Base-by-base conservation (phyloP, 2,113 vertebrate species). In the Chunga burmeisteri region DNA sequence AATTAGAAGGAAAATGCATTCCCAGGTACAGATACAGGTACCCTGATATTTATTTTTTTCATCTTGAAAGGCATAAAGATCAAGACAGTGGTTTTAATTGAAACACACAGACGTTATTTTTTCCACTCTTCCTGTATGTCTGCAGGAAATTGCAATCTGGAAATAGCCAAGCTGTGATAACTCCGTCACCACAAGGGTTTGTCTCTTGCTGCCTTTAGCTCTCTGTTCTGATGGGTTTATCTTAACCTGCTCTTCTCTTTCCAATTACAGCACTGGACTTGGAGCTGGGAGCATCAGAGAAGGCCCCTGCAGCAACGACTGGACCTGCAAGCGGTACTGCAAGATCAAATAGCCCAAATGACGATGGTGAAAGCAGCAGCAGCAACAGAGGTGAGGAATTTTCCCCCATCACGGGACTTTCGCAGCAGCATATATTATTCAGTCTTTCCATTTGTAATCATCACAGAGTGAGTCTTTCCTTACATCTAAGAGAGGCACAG, bases 271-370 rank as follows among this genome's bases (percentile, higher is more conserved):
- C 0, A 0, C 72, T 88, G 83, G 75, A 36, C 17, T 42, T 9
- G 62, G 42, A n/a, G 77, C 50, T 32, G 80, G 53, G n/a, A 63
- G 61, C 34, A 56, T 40, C 56, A 38, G 84, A 2, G 7, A 63
- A 16, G 55, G 30, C 26, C 56, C n/a, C 83, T 30, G 52, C 0
- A 0, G 71, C 87, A 16, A 4, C 0, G 3, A 11, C 47, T 0
- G 0, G 19, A 68, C 49, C 81, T 40, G 73, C 6, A 6, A 36
- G 52, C 1, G 0, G 49, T 12, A 1, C 68, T 10, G 40, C 6
- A 2, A 36, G 20, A 66, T 62, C 32, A 36, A 50, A 75, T 2
- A 47, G 55, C 62, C 20, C 19, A 9, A 5, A 42, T 10, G 40
- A 52, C 61, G 61, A 79, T 80, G 73, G 58, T 42, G 15, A 88